phyloP scores from a whole-genome alignment of 2,113 vertebrate species.

The Aptenodytes patagonicus region DNA sequence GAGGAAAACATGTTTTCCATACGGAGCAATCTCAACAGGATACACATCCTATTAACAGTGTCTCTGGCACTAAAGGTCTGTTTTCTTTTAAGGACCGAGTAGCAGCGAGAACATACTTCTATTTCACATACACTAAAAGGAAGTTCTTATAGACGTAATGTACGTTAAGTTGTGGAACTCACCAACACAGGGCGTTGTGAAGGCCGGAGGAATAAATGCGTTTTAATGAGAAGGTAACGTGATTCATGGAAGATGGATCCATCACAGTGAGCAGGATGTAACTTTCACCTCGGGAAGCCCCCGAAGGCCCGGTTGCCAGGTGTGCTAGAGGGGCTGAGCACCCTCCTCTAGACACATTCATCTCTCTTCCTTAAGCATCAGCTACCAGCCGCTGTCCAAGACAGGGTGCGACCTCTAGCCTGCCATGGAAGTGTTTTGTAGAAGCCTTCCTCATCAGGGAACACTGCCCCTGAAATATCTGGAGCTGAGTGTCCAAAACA shows the following conservation, averaged over 20 bases:
- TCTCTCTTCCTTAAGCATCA: neutral
- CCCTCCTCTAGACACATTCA: neutral
- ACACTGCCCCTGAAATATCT: neutral
- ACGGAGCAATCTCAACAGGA: conserved; percentile 3
- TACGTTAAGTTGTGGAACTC: neutral
- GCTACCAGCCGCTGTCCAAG: neutral
- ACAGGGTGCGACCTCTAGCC: neutral
- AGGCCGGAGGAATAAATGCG: neutral
- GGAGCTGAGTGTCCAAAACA: neutral
- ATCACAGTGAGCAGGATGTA: accelerated
- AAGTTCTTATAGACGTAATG: neutral
- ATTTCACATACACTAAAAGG: neutral
- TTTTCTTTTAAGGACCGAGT: neutral
- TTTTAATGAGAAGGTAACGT: neutral
- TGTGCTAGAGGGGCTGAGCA: neutral
- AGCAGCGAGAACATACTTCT: conserved; percentile 40
- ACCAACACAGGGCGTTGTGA: neutral
- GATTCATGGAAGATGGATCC: neutral
- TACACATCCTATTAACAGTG: neutral
- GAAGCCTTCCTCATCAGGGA: neutral
- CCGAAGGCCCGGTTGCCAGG: neutral
- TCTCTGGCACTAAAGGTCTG: neutral
- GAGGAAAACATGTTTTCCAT: neutral
- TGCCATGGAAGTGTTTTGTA: neutral
- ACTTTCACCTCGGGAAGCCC: neutral